These are phyloP conservation scores for Meloidogyne hapla DNA, from an alignment of 1,140 invertebrate species.

Conservation along the genomic window DNA sequence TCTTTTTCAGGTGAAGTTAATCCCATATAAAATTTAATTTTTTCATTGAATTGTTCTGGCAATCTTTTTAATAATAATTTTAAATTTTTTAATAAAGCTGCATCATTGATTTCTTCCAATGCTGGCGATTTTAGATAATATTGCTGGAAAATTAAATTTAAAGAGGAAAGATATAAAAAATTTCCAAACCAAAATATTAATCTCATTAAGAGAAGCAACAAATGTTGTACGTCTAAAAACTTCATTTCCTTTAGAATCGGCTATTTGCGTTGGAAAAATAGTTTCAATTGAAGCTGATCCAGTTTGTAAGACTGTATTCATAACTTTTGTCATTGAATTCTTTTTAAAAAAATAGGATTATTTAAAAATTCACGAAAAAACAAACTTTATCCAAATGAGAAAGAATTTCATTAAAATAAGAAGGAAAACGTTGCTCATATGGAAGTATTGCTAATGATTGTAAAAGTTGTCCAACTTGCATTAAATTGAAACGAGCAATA, in stretches of 20 bases:
- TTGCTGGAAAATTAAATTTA: slow-evolving; percentile 36
- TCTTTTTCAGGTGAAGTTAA: not conserved
- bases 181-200: slow-evolving; percentile 52
- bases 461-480: slow-evolving; percentile 83
- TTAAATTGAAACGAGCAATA: slow-evolving; percentile 85
- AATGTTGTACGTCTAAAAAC: slow-evolving; percentile 47
- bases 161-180: slow-evolving; percentile 26
- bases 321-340: slow-evolving; percentile 49
- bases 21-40: not conserved
- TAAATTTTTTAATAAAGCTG: slow-evolving; percentile 38
- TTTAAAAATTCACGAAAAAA: not conserved
- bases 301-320: slow-evolving; percentile 46
- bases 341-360: slow-evolving; percentile 21
- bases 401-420: slow-evolving; percentile 75
- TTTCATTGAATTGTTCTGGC: slow-evolving; percentile 41
- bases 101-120: slow-evolving; percentile 48
- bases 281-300: slow-evolving; percentile 42
- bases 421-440: slow-evolving; percentile 51
- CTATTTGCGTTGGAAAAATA: slow-evolving; percentile 48
- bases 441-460: slow-evolving; percentile 78
- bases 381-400: slow-evolving; percentile 74
- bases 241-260: slow-evolving; percentile 45
- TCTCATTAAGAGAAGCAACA: slow-evolving; percentile 53
- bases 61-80: slow-evolving; percentile 42
- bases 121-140: slow-evolving; percentile 37